Evolutionary conservation across 2,888 invertebrate genomes (phyloP).

Genomic region (Criorhina ranunculi): DNA sequence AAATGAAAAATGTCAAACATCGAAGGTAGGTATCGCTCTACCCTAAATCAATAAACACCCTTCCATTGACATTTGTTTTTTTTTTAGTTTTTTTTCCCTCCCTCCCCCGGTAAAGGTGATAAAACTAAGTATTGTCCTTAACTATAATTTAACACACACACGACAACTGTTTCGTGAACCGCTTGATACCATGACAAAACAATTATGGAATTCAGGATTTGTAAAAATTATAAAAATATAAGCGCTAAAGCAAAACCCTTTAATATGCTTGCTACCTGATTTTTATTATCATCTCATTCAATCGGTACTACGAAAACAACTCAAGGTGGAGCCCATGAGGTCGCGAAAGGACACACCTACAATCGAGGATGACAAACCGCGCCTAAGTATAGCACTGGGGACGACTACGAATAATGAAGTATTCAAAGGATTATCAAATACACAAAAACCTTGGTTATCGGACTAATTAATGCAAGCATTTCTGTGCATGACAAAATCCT

Average conservation of each 20-base stretch:
- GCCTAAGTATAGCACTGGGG: slow-evolving; percentile 44
- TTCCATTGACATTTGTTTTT: neutral
- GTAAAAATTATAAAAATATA: slow-evolving; percentile 66
- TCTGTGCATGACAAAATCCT: slow-evolving; percentile 60
- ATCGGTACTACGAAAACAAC: slow-evolving; percentile 50
- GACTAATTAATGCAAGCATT: slow-evolving; percentile 74
- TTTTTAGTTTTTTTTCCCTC: too few relatives aligned
- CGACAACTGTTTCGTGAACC: slow-evolving; percentile 55
- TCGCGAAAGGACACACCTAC: slow-evolving; percentile 50
- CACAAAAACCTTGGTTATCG: slow-evolving; percentile 64
- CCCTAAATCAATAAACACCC: neutral
- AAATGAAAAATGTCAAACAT: too few relatives aligned
- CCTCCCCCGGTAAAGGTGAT: slow-evolving; percentile 30
- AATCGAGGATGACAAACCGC: slow-evolving; percentile 47
- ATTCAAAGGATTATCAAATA: slow-evolving; percentile 75
- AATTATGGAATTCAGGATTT: slow-evolving; percentile 71
- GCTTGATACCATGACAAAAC: slow-evolving; percentile 62
- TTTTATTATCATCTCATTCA: slow-evolving; percentile 71
- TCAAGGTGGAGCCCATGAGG: slow-evolving; percentile 24
- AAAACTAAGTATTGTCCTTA: slow-evolving; percentile 44
- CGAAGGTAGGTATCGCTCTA: neutral
- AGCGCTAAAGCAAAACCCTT: slow-evolving; percentile 59
- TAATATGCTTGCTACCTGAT: slow-evolving; percentile 64
- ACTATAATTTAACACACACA: slow-evolving; percentile 53
- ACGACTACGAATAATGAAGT: slow-evolving; percentile 49